A percentile compares a stretch with the other conserved stretches of the same genome.
Evolutionary conservation across 2,888 invertebrate genomes (phyloP).

Genomic region (Autographa gamma): DNA sequence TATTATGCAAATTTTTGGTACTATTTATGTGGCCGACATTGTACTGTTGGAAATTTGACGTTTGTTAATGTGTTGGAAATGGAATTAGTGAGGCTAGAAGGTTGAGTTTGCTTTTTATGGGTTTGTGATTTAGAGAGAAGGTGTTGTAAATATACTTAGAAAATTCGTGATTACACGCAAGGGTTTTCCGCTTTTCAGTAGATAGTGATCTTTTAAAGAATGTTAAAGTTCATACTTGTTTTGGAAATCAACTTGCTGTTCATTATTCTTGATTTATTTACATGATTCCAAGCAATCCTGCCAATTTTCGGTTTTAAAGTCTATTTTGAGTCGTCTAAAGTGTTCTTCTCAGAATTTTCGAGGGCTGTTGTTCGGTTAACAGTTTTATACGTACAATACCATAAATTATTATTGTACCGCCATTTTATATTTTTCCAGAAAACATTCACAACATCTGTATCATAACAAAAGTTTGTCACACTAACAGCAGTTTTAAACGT

Average conservation of each 20-base stretch:
- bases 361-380: too few species aligned
- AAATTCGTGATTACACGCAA: not conserved
- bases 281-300: too few species aligned
- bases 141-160: not conserved
- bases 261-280: too few species aligned
- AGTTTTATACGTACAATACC: too few species aligned
- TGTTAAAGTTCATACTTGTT: too few species aligned
- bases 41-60: constrained; percentile 37
- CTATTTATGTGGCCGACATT: constrained; percentile 31
- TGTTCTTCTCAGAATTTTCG: too few species aligned
- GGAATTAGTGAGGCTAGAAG: constrained; percentile 11
- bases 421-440: constrained; percentile 33
- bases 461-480: constrained; percentile 25
- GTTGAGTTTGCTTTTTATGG: constrained; percentile 18
- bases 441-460: constrained; percentile 31
- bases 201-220: constrained; percentile 19
- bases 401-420: too few species aligned
- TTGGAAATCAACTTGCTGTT: too few species aligned
- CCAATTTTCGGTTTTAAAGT: too few species aligned
- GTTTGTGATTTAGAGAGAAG: not conserved
- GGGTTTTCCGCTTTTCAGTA: not conserved
- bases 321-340: too few species aligned
- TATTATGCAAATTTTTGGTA: constrained; percentile 57
- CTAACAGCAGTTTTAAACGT: constrained; percentile 29
- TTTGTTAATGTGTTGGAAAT: constrained; percentile 19